Base-by-base conservation (phyloP, 1,140 invertebrate species). In the Pararge aegeria region DNA sequence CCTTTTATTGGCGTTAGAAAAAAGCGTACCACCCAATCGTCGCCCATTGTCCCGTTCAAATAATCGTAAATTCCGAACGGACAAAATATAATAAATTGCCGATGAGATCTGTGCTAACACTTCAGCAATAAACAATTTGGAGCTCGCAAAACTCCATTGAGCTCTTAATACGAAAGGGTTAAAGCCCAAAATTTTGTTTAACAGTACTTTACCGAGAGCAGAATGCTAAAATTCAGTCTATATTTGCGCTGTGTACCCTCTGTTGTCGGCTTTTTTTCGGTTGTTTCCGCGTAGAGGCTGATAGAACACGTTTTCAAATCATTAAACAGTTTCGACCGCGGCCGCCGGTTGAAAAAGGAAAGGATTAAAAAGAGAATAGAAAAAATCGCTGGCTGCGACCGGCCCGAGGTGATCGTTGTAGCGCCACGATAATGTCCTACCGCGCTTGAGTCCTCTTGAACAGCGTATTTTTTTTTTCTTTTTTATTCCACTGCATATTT, bases 241-340 rank as follows among this genome's bases (percentile, higher is more conserved):
- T 89, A 89, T 89, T 89, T 89, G 83, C 85, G 71, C 75, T 75
- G 63, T 68, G 79, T 80, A 87, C 83, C 84, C 86, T 87, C 83
- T 86, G 80, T 82, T 88, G 85, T 81, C 75, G 81, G 77, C 80
- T 87, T 87, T 88, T 72, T 89, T 89, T 89, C 84, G 83, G 83
- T 85, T 83, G 86, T 84, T 84, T 80, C 86, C 80, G 80, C 73
- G 78, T 79, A 86, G 83, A 87, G 79, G 80, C 83, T 87, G 86
- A 89, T 89, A 89, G 86, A 89, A 89, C 84, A 89, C 86, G 86
- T 89, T 89, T 89, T 89, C 86, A 87, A 89, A 89, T 89, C 86
- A 87, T 89, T 89, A 89, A 89, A 89, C 86, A 85, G 86, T 89
- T 87, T 86, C 77, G 80, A 80, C 75, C 83, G 80, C 76, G 82